Conservation (phyloP, 2,113 vertebrate genomes). For the Cairina moschata region DNA sequence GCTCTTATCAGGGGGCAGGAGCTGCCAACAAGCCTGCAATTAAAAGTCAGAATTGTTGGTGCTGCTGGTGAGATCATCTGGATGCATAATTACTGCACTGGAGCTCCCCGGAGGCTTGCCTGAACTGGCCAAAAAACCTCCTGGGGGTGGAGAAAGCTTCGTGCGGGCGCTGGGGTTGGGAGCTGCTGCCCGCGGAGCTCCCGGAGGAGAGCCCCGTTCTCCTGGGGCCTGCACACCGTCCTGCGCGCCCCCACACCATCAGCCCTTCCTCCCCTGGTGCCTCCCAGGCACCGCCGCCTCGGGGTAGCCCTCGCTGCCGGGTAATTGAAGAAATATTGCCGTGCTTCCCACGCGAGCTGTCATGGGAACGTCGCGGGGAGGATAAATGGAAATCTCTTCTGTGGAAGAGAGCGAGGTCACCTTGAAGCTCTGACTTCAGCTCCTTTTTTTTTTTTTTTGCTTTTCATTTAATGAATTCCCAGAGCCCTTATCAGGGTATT, state of each 20-base stretch:
- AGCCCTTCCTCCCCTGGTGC: accelerated
- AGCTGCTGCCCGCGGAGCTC: not conserved
- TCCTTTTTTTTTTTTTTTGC: not conserved
- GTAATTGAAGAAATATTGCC: accelerated
- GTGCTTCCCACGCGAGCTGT: not conserved
- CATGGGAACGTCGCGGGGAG: not conserved
- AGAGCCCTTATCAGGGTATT: not conserved
- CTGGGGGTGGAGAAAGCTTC: not conserved
- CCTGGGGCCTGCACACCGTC: too few species aligned
- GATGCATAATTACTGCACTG: not conserved
- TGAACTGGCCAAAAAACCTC: not conserved
- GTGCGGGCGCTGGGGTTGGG: accelerated
- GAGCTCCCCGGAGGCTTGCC: not conserved
- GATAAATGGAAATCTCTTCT: not conserved
- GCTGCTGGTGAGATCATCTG: not conserved
- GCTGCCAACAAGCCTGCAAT: not conserved
- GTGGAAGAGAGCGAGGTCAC: not conserved
- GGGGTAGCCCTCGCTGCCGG: not conserved
- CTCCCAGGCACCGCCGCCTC: not conserved
- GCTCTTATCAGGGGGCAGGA: not conserved
- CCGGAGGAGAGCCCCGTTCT: not conserved
- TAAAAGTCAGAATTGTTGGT: not conserved
- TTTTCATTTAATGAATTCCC: not conserved
- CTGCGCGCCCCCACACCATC: accelerated
- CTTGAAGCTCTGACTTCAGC: not conserved